Evolutionary conservation across 2,888 invertebrate genomes (phyloP).

Genomic region (Caenorhabditis uteleia): DNA sequence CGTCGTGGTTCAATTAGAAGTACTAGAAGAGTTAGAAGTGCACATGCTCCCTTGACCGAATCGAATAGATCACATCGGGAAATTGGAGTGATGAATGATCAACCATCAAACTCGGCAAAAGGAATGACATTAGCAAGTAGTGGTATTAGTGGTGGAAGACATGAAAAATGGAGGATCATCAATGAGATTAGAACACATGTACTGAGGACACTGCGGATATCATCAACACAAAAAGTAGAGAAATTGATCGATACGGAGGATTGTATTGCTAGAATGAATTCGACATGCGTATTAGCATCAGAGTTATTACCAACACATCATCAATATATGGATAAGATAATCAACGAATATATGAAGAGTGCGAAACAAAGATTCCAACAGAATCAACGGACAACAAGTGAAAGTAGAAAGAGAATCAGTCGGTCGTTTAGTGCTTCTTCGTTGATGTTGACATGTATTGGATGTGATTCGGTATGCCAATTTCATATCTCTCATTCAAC

Average conservation of each 20-base stretch:
- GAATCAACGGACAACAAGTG: conserved; percentile 28
- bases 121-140: conserved; percentile 37
- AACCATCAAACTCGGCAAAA: conserved; percentile 12
- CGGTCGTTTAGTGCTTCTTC: conserved; percentile 62
- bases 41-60: too few species aligned
- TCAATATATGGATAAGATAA: conserved; percentile 64
- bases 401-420: conserved; percentile 58
- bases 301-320: conserved; percentile 59
- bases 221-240: conserved; percentile 37
- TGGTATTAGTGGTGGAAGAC: conserved; percentile 31
- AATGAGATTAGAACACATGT: conserved; percentile 53
- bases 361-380: conserved; percentile 57
- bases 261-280: conserved; percentile 56
- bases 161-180: conserved; percentile 50
- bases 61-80: too few species aligned
- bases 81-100: conserved; percentile 2
- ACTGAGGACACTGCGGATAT: conserved; percentile 38
- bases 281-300: conserved; percentile 60
- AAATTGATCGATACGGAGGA: conserved; percentile 46
- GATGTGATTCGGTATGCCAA: conserved; percentile 56
- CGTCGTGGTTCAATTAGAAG: conserved; percentile 44
- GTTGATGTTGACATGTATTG: conserved; percentile 61
- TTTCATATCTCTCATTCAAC: too few species aligned
- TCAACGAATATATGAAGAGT: conserved; percentile 60
- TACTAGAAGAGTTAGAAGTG: conserved; percentile 39